phyloP scores from a whole-genome alignment of 2,113 vertebrate genomes.

The Patagioenas fasciata region DNA sequence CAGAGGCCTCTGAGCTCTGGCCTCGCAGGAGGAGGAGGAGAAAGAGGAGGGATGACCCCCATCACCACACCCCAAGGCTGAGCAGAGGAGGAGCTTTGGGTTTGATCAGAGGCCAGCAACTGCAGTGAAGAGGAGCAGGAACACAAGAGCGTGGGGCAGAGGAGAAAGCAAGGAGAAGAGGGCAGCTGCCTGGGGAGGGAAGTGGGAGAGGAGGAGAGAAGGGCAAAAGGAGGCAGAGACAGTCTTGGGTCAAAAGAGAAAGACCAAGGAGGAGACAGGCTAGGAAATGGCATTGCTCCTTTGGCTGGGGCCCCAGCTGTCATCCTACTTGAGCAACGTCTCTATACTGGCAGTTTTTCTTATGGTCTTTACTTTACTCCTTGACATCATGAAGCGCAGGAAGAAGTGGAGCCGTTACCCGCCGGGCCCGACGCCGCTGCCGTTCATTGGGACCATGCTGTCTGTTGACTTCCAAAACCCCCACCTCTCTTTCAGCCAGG shows the following conservation, averaged over 20 bases:
- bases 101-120: not conserved
- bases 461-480: conserved; percentile 11
- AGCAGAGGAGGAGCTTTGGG: not conserved
- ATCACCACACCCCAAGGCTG: not conserved
- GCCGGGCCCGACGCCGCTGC: conserved; percentile 35
- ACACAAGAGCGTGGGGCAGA: not conserved
- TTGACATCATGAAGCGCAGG: conserved; percentile 67
- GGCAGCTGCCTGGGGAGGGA: not conserved
- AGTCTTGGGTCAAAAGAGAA: not conserved
- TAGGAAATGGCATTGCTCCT: not conserved
- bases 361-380: conserved; percentile 44
- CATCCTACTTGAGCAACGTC: not conserved
- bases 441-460: conserved; percentile 68
- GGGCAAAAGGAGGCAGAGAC: not conserved
- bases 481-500: not conserved
- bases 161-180: not conserved
- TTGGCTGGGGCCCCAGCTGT: conserved; percentile 4
- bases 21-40: too few species aligned
- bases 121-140: not conserved
- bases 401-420: conserved; percentile 57
- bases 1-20: rapidly evolving
- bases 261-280: not conserved
- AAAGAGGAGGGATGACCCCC: not conserved
- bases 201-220: not conserved
- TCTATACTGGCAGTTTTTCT: not conserved